Evolutionary conservation across 2,113 vertebrate genomes (phyloP), one percentile per base, ranked within the genome.

Genomic region (Gadus macrocephalus): DNA sequence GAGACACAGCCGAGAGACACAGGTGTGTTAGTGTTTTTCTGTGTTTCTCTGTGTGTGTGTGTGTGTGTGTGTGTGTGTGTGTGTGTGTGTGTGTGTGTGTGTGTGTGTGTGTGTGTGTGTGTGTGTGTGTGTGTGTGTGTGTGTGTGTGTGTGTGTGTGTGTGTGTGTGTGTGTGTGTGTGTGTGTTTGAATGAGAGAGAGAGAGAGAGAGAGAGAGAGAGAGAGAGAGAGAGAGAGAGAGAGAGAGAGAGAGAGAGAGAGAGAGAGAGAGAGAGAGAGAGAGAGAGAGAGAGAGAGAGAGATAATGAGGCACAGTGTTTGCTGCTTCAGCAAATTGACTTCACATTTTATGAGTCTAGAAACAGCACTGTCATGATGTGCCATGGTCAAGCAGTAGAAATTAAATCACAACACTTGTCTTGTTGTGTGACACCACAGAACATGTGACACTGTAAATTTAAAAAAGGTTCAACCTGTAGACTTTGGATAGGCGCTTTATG

Each of bases 1-100:
- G 74, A 93, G 93, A 53, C 96, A 97, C 62, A 93, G 88, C 76
- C 95, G 93, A 85, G 97, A 98, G 76, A 93, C 96, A 22, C 97
- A 99, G 95, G 97, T 86, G 91, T 83, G 38, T 7, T 9, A 7
- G 3, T 69, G 25, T 22, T 31, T 31, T 2, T 61, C 55, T 22
- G 20, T 63, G 15, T 64, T n/a, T 77, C 15, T 64, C 17, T 73
- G 59, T 66, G 11, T 35, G 1, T 25, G 49, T 14, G 62, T 64
- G 35, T 15, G 15, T 63, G 22, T 22, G 59, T 61, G 59, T 22
- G 61, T 7, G 15, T 19, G n/a, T n/a, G 15, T 19, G 7, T 60
- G 58, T 19, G n/a, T 60, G 58, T 19, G 17, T 60, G 58, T 60
- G 58, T 59, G 58, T 22, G 20, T 63, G 15, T 64, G 20, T 77